phyloP scores from a whole-genome alignment of 2,888 invertebrate species.

The Clepsis dumicolana region DNA sequence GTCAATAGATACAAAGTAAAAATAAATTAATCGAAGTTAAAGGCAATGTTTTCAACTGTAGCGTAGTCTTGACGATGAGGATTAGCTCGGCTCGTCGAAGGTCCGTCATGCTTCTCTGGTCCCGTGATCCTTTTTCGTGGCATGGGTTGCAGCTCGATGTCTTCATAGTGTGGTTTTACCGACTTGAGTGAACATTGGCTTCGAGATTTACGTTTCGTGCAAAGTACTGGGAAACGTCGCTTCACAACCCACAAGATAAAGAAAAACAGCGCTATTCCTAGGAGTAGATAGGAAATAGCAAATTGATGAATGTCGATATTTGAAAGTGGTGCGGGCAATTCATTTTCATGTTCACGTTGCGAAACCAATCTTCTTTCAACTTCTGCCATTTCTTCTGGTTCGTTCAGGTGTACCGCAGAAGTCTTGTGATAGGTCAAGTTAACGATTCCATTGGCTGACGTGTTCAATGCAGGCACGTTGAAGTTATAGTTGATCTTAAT shows the following conservation, averaged over 20 bases:
- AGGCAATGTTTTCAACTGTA: neutral
- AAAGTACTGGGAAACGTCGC: neutral
- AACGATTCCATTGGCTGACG: slow-evolving; percentile 22
- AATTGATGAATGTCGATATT: neutral
- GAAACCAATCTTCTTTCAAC: neutral
- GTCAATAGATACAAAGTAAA: neutral
- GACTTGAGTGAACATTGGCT: neutral
- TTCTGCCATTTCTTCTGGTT: neutral
- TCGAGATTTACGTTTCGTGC: neutral
- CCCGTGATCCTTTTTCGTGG: neutral
- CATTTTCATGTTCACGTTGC: neutral
- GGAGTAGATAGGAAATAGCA: neutral
- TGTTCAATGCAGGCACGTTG: slow-evolving; percentile 13
- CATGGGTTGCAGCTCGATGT: slow-evolving; percentile 1
- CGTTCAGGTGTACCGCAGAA: neutral
- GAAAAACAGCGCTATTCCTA: neutral
- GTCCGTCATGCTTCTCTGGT: neutral
- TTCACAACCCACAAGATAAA: neutral
- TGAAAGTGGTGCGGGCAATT: neutral
- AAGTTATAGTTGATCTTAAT: slow-evolving; percentile 16
- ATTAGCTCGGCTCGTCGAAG: neutral
- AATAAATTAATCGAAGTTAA: slow-evolving; percentile 9
- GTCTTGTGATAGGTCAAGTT: slow-evolving; percentile 1
- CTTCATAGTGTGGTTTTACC: slow-evolving; percentile 6
- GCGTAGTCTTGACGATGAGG: neutral